Base-by-base conservation (phyloP, 2,888 invertebrate genomes). In the Drosophila neutralis region DNA sequence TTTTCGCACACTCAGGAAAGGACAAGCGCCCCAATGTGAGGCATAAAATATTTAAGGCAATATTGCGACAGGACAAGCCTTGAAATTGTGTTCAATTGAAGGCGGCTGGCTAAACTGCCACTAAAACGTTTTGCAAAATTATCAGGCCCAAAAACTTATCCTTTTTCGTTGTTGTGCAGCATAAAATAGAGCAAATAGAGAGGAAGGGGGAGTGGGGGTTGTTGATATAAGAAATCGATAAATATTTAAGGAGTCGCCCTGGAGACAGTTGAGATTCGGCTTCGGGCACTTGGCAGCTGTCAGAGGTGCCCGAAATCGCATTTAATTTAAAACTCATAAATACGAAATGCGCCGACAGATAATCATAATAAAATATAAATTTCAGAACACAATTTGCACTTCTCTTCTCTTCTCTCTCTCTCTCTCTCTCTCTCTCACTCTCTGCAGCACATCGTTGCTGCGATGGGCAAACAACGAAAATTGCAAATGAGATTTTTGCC, bases 311-410 rank as follows among this genome's bases (percentile, higher is more conserved):
- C 58, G 65, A 82, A 85, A 87, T 89, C 78, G 85, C 76, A 83
- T 87, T 89, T 86, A 79, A 90, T 89, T 89, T 90, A 78, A 87
- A 90, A 89, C 87, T 84, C 89, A 89, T 89, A 89, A 90, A 89
- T 89, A 89, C 81, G 75, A 89, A 89, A 90, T 89, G 86, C 68
- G 69, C 69, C 65, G 65, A 69, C 73, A 61, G 76, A 86, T 88
- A 83, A 87, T 82, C 81, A 89, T 87, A 87, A 87, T 87, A 84
- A 81, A 89, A 80, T 81, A 77, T 81, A 81, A 88, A 81, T 82
- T 80, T 81, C 71, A 61, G 72, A 51, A 48, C 61, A 78, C 76
- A 78, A 73, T 75, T 80, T 82, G 18, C 11, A 29, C 29, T n/a
- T n/a, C 29, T 21, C 38, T 53, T 24, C 11, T 36, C 11, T 54